phyloP scores from a whole-genome alignment of 2,113 vertebrate species.

The Rhombomys opimus region DNA sequence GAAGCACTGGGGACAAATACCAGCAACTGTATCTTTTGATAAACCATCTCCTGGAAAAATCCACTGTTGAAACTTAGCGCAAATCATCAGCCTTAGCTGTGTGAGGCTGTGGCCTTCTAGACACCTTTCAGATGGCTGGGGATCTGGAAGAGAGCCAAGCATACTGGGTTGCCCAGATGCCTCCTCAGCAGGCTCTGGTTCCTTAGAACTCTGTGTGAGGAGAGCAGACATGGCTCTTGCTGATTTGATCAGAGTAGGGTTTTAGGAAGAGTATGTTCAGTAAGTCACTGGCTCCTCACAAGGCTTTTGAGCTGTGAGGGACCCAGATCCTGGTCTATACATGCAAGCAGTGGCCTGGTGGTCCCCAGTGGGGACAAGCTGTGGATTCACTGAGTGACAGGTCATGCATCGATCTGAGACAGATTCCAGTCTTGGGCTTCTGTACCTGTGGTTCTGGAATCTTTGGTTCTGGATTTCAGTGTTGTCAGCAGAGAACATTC shows the following conservation, averaged over 20 bases:
- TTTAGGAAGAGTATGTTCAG: neutral
- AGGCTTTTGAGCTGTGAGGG: neutral
- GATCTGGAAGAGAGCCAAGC: neutral
- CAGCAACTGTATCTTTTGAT: neutral
- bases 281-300: neutral
- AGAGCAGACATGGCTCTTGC: neutral
- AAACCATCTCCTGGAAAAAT: neutral
- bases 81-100: neutral
- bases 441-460: neutral
- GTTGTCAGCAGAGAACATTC: no score
- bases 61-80: neutral
- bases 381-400: no score
- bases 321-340: neutral
- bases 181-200: neutral
- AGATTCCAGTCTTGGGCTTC: neutral
- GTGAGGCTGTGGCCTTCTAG: neutral
- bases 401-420: neutral
- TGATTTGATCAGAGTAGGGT: neutral
- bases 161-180: neutral
- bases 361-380: no score
- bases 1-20: neutral
- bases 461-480: neutral
- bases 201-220: neutral
- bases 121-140: neutral
- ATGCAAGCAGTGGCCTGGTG: no score